Evolutionary conservation across 2,113 vertebrate genomes (phyloP).

Genomic region (Oreochromis tanganicae): DNA sequence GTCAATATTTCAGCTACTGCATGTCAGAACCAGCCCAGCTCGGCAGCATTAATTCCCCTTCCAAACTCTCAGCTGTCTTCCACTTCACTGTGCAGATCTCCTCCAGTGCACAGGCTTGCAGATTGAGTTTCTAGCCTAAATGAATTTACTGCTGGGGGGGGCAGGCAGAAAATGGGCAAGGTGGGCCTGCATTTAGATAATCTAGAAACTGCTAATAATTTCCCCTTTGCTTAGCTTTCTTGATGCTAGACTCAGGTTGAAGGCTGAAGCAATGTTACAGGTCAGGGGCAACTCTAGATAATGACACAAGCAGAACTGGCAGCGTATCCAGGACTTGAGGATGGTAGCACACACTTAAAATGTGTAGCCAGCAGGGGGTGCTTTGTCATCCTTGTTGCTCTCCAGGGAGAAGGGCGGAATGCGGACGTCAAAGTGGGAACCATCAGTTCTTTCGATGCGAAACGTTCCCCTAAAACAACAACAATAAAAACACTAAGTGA

Average conservation of each 20-base stretch:
- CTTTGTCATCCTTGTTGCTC: slow-evolving; percentile 98
- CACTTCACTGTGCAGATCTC: not conserved
- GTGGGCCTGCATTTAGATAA: not conserved
- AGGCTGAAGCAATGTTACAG: not conserved
- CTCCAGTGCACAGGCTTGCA: not conserved
- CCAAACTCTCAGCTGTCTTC: not conserved
- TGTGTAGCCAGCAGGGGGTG: slow-evolving; percentile 92
- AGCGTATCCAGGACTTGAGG: not conserved
- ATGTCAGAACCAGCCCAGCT: not conserved
- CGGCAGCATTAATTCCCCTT: not conserved
- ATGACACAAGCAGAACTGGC: not conserved
- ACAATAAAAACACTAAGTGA: not conserved
- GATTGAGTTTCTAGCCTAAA: not conserved
- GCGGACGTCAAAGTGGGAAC: slow-evolving; percentile 94
- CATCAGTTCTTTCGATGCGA: slow-evolving; percentile 92
- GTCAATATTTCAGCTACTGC: not conserved
- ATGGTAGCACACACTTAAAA: slow-evolving; percentile 51
- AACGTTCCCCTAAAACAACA: slow-evolving; percentile 85
- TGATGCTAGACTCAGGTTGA: not conserved
- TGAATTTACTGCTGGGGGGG: not conserved
- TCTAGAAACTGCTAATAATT: not conserved
- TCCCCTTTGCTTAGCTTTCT: not conserved
- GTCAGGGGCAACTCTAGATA: not conserved
- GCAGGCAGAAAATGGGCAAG: not conserved
- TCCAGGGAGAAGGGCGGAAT: slow-evolving; percentile 98